Conservation (phyloP, 2,797 vertebrate species). For the Artibeus jamaicensis region DNA sequence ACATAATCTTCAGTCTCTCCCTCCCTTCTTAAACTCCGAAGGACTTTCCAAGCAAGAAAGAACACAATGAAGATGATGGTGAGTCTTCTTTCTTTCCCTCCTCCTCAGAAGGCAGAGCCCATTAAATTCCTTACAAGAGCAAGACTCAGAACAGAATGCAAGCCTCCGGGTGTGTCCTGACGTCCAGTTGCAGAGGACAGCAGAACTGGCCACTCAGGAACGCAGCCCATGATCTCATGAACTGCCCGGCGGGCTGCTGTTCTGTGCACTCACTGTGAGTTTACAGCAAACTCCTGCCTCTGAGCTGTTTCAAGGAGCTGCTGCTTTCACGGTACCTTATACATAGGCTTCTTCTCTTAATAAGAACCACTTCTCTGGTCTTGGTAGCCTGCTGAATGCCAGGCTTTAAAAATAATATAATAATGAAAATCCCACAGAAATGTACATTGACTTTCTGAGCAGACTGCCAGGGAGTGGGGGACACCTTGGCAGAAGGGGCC, state of each 20-base stretch:
- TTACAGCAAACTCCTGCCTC: background rate
- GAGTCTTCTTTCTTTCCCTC: background rate
- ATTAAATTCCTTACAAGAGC: background rate
- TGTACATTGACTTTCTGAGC: constrained; percentile 28
- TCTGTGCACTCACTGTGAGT: background rate
- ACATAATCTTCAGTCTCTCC: background rate
- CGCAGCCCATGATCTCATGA: background rate
- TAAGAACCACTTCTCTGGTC: background rate
- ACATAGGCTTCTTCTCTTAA: background rate
- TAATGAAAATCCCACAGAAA: constrained; percentile 32
- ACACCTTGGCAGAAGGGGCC: background rate
- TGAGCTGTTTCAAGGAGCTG: background rate
- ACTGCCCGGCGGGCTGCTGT: background rate
- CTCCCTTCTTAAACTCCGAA: background rate
- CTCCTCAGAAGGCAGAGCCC: background rate
- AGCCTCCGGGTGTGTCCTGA: background rate
- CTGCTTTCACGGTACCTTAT: background rate
- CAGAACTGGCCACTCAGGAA: background rate
- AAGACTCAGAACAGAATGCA: background rate
- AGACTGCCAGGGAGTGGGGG: background rate
- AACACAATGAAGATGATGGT: background rate
- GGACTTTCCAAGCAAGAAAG: background rate
- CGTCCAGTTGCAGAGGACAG: background rate
- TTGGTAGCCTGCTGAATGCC: background rate
- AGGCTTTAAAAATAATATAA: constrained; percentile 30